Evolutionary conservation across 2,888 invertebrate species (phyloP).

Genomic region (Stratiomys singularior): DNA sequence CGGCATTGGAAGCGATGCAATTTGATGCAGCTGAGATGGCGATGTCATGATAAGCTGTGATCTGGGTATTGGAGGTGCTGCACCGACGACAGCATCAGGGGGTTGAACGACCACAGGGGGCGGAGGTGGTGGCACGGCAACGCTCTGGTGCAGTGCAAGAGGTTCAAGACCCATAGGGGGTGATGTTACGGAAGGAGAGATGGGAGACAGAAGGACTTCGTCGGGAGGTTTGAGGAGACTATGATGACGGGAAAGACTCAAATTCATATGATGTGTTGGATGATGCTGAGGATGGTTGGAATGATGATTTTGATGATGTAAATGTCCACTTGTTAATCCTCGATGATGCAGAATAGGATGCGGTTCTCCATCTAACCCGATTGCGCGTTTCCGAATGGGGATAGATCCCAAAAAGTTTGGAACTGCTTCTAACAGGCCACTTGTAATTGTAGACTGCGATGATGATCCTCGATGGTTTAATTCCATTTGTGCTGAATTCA

Average conservation of each 20-base stretch:
- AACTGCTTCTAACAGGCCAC: slow-evolving; percentile 61
- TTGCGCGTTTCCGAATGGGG: slow-evolving; percentile 62
- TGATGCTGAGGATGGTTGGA: slow-evolving; percentile 45
- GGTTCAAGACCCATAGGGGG: slow-evolving; percentile 52
- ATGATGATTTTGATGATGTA: slow-evolving; percentile 51
- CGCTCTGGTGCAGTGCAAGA: slow-evolving; percentile 51
- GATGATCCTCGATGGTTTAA: slow-evolving; percentile 63
- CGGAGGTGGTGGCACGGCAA: neutral
- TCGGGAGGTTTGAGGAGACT: slow-evolving; percentile 53
- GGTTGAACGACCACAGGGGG: slow-evolving; percentile 49
- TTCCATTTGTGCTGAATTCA: slow-evolving; percentile 65
- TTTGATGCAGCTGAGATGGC: slow-evolving; percentile 15
- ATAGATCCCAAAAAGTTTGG: slow-evolving; percentile 65
- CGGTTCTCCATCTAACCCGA: slow-evolving; percentile 58
- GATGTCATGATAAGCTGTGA: slow-evolving; percentile 27
- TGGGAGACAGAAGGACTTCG: slow-evolving; percentile 52
- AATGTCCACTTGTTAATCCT: slow-evolving; percentile 50
- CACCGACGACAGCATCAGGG: slow-evolving; percentile 11
- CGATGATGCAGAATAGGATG: slow-evolving; percentile 55
- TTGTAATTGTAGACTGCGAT: slow-evolving; percentile 60
- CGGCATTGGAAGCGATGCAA: slow-evolving; percentile 6
- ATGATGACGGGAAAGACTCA: slow-evolving; percentile 63
- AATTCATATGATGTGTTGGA: slow-evolving; percentile 50
- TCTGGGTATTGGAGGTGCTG: slow-evolving; percentile 16
- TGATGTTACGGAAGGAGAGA: slow-evolving; percentile 51